Evolutionary conservation across 2,113 vertebrate genomes (phyloP), one percentile per base, ranked within the genome.

Genomic region (Corydoras maculifer): DNA sequence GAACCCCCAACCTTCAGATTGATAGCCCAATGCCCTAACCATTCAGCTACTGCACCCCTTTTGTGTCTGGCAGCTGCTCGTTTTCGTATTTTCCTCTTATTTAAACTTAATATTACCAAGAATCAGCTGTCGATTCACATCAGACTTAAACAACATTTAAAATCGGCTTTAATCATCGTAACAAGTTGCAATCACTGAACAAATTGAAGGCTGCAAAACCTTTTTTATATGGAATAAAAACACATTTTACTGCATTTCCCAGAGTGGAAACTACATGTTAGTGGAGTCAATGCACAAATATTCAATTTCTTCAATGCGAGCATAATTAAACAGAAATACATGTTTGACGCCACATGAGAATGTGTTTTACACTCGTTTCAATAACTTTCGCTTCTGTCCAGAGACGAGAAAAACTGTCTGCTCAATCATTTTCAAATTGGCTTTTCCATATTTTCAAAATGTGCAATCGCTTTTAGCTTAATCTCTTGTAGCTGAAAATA

Each of bases 111-210:
- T 73, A 62, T 65, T 50, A 11, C 62, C 60, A 73, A 73, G 69
- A 61, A 73, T 73, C 30, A 53, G 51, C 64, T 69, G 65, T 77
- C 55, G 65, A 62, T 67, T 77, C 65, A 73, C 32, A 53, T 43
- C 29, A 68, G 68, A 58, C 29, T 2, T 18, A 29, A 62, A 49
- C 62, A 64, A 65, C 4, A 62, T 67, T 31, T 70, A 62, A 74
- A 74, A 77, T 62, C 6, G 54, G 58, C 68, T 62, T 31, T 48
- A 69, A 68, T 60, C 51, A 61, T 64, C 58, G 69, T 69, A 72
- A 62, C 75, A 77, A 69, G 70, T 73, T 73, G 70, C 68, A 65
- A 60, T 73, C 67, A 61, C 54, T 55, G 65, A 69, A 43, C 35
- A 43, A 68, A 73, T 65, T 59, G n/a, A 77, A 68, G 25, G 62